phyloP scores from a whole-genome alignment of 2,113 vertebrate species.

The Eurypyga helias region DNA sequence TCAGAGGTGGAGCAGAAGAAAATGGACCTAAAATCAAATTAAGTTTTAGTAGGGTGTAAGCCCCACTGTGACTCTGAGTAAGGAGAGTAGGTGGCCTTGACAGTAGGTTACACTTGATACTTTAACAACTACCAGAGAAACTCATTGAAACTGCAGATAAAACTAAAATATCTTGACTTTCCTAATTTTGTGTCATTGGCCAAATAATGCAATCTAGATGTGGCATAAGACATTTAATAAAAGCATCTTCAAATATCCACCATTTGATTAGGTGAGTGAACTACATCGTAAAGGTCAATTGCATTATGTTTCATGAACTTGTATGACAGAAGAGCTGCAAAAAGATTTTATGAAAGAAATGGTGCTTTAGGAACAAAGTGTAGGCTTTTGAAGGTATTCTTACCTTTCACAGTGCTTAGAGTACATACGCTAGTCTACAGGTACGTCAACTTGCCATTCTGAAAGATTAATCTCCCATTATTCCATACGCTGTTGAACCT shows the following conservation, averaged over 20 bases:
- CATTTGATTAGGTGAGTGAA: background rate
- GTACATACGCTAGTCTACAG: background rate
- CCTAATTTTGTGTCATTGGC: slow-evolving; percentile 19
- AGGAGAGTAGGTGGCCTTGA: background rate
- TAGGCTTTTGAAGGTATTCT: background rate
- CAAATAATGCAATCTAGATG: slow-evolving; percentile 23
- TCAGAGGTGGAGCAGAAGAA: background rate
- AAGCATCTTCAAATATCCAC: background rate
- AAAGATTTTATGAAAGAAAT: background rate
- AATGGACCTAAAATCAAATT: background rate
- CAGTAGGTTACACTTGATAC: background rate
- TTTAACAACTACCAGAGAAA: background rate
- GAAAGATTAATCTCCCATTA: slow-evolving; percentile 66
- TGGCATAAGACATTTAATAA: background rate
- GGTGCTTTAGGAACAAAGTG: background rate
- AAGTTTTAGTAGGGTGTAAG: background rate
- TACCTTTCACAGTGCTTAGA: slow-evolving; percentile 2
- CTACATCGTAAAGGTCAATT: slow-evolving; percentile 3
- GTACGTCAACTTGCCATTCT: slow-evolving; percentile 18
- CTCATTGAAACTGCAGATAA: background rate
- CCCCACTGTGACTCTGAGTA: background rate
- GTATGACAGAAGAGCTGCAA: background rate
- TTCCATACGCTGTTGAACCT: background rate
- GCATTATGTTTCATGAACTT: background rate
- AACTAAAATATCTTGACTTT: slow-evolving; percentile 29